Evolutionary conservation across 1,140 invertebrate genomes (phyloP).

Genomic region (Danaus plexippus): DNA sequence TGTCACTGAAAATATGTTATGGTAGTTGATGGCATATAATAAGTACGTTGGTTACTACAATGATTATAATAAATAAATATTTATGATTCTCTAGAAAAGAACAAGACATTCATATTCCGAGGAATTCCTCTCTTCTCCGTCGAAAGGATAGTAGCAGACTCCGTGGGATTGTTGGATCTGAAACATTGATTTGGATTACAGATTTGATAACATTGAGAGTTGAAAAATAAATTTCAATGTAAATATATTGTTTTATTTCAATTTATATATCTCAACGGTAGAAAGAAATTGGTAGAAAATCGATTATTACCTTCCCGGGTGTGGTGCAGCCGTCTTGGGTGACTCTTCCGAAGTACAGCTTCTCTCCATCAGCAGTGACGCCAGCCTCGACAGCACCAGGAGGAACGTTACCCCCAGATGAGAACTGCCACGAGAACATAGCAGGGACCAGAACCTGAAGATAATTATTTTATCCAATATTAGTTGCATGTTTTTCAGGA

Average conservation of each 20-base stretch:
- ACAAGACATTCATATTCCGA: slow-evolving; percentile 74
- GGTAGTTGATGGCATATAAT: too few species aligned
- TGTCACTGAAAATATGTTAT: too few species aligned
- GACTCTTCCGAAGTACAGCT: slow-evolving; percentile 76
- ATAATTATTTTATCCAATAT: too few species aligned
- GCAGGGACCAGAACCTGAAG: slow-evolving; percentile 75
- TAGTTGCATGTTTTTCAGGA: too few species aligned
- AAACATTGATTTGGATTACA: too few species aligned
- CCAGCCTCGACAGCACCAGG: slow-evolving; percentile 75
- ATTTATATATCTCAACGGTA: too few species aligned
- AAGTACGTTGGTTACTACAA: too few species aligned
- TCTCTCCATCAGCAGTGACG: slow-evolving; percentile 75
- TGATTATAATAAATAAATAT: too few species aligned
- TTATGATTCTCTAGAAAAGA: slow-evolving; percentile 33
- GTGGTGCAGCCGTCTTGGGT: slow-evolving; percentile 75
- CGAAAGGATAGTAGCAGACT: slow-evolving; percentile 73
- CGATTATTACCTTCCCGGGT: slow-evolving; percentile 73
- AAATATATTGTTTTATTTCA: too few species aligned
- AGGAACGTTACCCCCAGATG: slow-evolving; percentile 74
- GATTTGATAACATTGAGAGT: too few species aligned
- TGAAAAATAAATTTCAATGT: too few species aligned
- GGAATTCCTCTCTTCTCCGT: slow-evolving; percentile 71
- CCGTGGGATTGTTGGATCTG: slow-evolving; percentile 73
- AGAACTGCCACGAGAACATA: slow-evolving; percentile 77
- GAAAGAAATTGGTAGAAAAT: too few species aligned